These are phyloP conservation scores for Anoplolepis gracilipes DNA, from an alignment of 1,140 invertebrate genomes.

Conservation along the genomic window DNA sequence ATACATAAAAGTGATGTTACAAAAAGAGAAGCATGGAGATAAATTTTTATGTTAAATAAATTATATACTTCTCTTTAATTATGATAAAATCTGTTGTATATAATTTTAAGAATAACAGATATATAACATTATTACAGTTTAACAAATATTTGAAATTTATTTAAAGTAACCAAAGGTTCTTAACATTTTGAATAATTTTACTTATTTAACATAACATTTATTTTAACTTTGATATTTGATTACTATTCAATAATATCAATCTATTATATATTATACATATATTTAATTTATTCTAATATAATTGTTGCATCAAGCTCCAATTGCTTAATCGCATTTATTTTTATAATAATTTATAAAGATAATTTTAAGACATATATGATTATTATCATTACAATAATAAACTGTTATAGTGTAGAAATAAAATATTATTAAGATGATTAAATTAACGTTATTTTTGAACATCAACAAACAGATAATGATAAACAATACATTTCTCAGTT, in stretches of 20 bases:
- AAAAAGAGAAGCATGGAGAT: neutral
- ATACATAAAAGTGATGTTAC: neutral
- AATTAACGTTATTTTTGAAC: neutral
- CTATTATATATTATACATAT: neutral
- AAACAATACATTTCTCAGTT: neutral
- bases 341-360: slow-evolving; percentile 3
- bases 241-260: neutral
- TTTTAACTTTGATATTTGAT: neutral
- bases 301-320: neutral
- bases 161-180: neutral
- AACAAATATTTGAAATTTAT: neutral
- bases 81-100: neutral
- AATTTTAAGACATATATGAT: neutral
- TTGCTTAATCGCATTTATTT: neutral
- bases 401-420: neutral
- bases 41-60: neutral
- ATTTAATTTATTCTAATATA: neutral
- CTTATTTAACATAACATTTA: neutral
- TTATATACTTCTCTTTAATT: neutral
- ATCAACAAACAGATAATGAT: neutral
- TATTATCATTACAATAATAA: neutral
- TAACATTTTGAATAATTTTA: neutral
- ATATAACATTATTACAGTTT: neutral
- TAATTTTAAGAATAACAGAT: neutral
- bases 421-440: slow-evolving; percentile 3